Conservation (phyloP, 1,140 invertebrate genomes). For the Formica selysi region DNA sequence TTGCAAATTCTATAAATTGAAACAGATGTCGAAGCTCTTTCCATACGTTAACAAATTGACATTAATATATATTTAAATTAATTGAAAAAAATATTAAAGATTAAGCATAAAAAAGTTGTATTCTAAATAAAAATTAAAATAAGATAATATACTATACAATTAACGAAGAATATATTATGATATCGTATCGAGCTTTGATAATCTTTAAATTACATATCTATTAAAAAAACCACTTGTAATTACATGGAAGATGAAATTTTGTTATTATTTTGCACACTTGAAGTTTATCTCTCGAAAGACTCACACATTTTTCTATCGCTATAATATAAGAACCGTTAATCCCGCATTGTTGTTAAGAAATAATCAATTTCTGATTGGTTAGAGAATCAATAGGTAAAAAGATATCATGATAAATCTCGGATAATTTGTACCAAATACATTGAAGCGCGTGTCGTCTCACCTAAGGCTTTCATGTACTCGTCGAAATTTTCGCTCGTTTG, state of each 20-base stretch:
- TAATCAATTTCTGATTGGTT: background rate
- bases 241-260: slow-evolving; percentile 15
- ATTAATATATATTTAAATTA: background rate
- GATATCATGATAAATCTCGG: background rate
- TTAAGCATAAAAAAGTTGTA: background rate
- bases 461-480: slow-evolving; percentile 94
- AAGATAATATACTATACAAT: background rate
- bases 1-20: background rate
- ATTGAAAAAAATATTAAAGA: background rate
- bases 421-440: background rate
- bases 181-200: background rate
- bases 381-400: background rate
- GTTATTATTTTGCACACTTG: background rate
- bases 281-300: background rate
- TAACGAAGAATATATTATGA: background rate
- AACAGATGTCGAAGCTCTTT: background rate
- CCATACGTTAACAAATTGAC: background rate
- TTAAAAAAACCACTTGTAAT: background rate
- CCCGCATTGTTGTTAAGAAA: background rate
- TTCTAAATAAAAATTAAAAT: background rate
- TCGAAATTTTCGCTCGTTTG: slow-evolving; percentile 93
- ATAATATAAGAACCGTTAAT: background rate
- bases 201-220: background rate
- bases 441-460: slow-evolving; percentile 86
- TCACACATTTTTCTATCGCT: background rate